These are phyloP conservation scores for Ceyx melanurus DNA, from an alignment of 2,113 vertebrate species.

Conservation along the genomic window DNA sequence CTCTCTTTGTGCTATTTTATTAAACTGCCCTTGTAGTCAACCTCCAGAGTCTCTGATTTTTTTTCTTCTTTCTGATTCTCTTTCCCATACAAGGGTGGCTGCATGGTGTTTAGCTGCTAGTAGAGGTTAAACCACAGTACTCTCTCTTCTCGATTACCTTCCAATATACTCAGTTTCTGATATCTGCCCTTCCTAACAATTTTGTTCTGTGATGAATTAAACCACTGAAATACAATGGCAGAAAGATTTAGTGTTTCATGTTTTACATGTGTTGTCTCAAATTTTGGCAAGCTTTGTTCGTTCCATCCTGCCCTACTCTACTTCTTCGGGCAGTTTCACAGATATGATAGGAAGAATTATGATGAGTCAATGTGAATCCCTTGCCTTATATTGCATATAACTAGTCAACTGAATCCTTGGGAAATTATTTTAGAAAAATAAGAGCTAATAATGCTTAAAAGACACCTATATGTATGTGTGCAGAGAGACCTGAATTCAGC, in stretches of 20 bases:
- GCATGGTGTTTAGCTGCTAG: too few relatives aligned
- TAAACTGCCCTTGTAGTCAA: too few relatives aligned
- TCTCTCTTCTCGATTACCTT: not conserved
- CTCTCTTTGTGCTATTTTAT: too few relatives aligned
- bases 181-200: not conserved
- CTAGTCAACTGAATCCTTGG: not conserved
- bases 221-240: not conserved
- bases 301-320: not conserved
- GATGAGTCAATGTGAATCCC: not conserved
- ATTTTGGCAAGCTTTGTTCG: not conserved
- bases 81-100: too few relatives aligned
- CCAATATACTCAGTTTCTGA: not conserved
- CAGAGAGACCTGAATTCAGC: not conserved
- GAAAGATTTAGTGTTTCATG: not conserved
- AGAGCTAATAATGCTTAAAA: not conserved
- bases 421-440: not conserved
- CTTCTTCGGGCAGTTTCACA: not conserved
- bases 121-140: too few relatives aligned
- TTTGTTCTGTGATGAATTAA: not conserved
- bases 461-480: not conserved
- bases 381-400: not conserved
- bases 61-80: too few relatives aligned
- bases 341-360: not conserved
- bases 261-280: not conserved
- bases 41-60: too few relatives aligned